These are phyloP conservation scores for Geophilus truncorum DNA, from an alignment of 2,888 invertebrate genomes.

Conservation along the genomic window DNA sequence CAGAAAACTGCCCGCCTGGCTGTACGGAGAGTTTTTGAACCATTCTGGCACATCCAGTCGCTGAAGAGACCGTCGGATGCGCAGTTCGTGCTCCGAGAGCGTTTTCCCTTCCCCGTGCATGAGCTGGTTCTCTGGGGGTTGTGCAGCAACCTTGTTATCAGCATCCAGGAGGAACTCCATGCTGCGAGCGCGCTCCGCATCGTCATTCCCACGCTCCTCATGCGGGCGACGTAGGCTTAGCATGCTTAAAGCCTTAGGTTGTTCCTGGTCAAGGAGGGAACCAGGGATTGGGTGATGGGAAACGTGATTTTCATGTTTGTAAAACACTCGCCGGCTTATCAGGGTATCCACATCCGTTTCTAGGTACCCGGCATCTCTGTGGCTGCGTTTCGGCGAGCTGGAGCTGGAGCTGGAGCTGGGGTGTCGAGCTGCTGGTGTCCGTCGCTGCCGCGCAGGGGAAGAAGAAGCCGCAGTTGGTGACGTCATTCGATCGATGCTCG, in stretches of 20 bases:
- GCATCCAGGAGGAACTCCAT: conserved; percentile 94
- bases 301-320: too few relatives aligned
- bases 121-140: conserved; percentile 85
- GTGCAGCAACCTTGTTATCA: conserved; percentile 76
- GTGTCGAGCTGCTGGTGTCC: conserved; percentile 37
- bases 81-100: conserved; percentile 88
- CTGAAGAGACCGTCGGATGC: conserved; percentile 87
- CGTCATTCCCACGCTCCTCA: too few relatives aligned
- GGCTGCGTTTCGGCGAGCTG: too few relatives aligned
- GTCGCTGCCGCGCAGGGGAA: too few relatives aligned
- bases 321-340: too few relatives aligned
- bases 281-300: too few relatives aligned
- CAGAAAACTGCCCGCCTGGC: conserved; percentile 29
- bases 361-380: conserved; percentile 61
- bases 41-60: conserved; percentile 93
- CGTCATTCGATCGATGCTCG: too few relatives aligned
- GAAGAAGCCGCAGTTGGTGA: too few relatives aligned
- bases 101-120: conserved; percentile 56
- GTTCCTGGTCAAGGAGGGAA: too few relatives aligned
- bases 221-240: conserved; percentile 28
- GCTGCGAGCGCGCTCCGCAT: conserved; percentile 60
- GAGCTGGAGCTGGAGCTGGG: conserved; percentile 33
- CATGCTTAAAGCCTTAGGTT: conserved; percentile 37
- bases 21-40: conserved; percentile 72
- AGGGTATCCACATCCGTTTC: conserved; percentile 83